Evolutionary conservation across 2,797 vertebrate species (phyloP).

Genomic region (Tokudaia tokunoshimensis): DNA sequence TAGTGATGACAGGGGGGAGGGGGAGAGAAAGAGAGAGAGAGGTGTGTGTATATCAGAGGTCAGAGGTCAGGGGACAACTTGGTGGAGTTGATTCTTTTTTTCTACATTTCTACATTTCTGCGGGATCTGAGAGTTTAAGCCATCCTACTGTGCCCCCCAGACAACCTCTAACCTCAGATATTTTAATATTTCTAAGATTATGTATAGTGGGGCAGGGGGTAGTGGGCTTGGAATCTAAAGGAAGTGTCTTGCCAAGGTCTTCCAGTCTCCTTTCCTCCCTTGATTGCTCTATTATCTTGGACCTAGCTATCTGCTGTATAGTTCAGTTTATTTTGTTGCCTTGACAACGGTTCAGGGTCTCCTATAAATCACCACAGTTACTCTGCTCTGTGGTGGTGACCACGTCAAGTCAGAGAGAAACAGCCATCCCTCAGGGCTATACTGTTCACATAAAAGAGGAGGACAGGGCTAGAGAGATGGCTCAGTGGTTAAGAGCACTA

Average conservation of each 20-base stretch:
- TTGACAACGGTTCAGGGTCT: background rate
- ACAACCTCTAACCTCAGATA: background rate
- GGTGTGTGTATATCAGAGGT: background rate
- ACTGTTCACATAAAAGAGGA: background rate
- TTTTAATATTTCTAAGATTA: background rate
- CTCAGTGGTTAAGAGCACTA: too few relatives aligned
- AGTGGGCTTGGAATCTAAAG: background rate
- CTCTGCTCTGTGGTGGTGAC: background rate
- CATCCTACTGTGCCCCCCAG: background rate
- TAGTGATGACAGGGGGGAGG: background rate
- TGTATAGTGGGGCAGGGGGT: background rate
- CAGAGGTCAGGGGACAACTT: background rate
- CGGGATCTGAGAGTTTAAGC: background rate
- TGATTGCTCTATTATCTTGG: background rate
- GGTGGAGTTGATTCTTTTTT: background rate
- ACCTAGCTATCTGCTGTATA: background rate
- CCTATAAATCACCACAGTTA: background rate
- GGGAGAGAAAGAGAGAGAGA: too few relatives aligned
- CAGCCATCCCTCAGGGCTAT: background rate
- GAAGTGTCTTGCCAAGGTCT: background rate
- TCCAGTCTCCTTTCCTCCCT: background rate
- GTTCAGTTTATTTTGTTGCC: background rate
- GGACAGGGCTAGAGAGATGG: background rate
- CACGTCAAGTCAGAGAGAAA: background rate
- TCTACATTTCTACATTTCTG: background rate